Evolutionary conservation across 1,140 invertebrate genomes (phyloP).

Genomic region (Drosophila tsacasi): DNA sequence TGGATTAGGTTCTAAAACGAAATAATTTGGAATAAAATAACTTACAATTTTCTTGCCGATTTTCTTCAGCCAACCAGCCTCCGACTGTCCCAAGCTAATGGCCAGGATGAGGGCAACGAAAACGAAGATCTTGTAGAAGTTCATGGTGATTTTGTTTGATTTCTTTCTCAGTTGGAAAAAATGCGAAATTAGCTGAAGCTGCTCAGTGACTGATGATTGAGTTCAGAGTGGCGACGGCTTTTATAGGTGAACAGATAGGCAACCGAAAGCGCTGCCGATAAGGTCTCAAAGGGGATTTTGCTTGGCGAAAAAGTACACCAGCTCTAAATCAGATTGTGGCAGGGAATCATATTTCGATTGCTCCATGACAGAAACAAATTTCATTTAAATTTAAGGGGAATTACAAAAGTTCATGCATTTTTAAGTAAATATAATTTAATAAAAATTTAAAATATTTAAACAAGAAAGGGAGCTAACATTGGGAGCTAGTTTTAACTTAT

Average conservation of each 20-base stretch:
- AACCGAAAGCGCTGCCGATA: constrained; percentile 14
- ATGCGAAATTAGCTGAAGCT: constrained; percentile 2
- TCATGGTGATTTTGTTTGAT: constrained; percentile 53
- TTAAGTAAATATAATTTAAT: no score
- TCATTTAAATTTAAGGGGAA: neutral
- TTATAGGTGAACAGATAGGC: neutral
- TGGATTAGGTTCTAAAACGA: neutral
- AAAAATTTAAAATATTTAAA: no score
- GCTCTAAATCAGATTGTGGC: neutral
- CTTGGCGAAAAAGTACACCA: constrained; percentile 8
- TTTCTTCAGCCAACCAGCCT: constrained; percentile 75
- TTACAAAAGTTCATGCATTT: neutral
- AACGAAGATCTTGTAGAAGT: constrained; percentile 73
- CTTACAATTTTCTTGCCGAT: constrained; percentile 79
- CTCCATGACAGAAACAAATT: neutral
- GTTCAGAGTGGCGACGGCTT: neutral
- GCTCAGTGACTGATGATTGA: constrained; percentile 30
- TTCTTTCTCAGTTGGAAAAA: neutral
- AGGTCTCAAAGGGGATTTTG: constrained; percentile 28
- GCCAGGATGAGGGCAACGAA: constrained; percentile 72
- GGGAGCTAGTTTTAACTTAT: no score
- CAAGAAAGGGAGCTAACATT: no score
- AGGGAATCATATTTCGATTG: neutral
- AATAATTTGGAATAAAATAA: neutral
- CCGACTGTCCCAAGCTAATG: constrained; percentile 64